Conservation (phyloP, 2,888 invertebrate species). For the Antheraea yamamai region DNA sequence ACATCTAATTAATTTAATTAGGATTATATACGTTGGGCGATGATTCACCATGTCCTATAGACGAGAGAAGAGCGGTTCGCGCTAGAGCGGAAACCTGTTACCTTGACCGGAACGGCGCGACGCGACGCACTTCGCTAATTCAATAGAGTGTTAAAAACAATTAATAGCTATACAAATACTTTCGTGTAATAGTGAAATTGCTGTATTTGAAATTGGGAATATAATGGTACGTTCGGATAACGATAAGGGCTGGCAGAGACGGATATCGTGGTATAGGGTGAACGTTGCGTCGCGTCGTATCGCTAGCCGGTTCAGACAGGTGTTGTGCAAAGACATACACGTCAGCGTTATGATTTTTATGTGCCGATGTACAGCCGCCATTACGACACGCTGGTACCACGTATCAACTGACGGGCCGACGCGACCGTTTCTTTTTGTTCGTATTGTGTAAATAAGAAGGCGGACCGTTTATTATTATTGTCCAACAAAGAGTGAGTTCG, state of each 20-base stretch:
- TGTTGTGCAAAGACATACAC: constrained; percentile 59
- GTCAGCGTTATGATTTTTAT: constrained; percentile 69
- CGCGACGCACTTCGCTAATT: constrained; percentile 18
- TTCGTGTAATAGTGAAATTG: not conserved
- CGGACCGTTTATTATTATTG: constrained; percentile 38
- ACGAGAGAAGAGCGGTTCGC: constrained; percentile 44
- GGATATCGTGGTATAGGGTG: not conserved
- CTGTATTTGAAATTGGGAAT: not conserved
- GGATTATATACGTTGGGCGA: not conserved
- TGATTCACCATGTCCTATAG: constrained; percentile 45
- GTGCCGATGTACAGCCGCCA: constrained; percentile 58
- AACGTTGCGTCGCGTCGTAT: not conserved
- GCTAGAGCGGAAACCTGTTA: constrained; percentile 52
- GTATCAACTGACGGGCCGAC: constrained; percentile 56
- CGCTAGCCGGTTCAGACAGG: constrained; percentile 44
- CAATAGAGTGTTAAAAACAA: constrained; percentile 3
- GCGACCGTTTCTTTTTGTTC: constrained; percentile 43
- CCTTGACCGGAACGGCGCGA: constrained; percentile 38
- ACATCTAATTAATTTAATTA: not conserved
- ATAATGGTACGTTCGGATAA: not conserved
- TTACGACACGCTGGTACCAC: constrained; percentile 61
- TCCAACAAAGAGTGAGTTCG: constrained; percentile 37
- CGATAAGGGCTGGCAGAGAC: not conserved
- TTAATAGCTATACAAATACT: constrained; percentile 3
- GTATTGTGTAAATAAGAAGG: constrained; percentile 36